A percentile compares a stretch with the other conserved stretches of the same genome.
These are phyloP conservation scores for Cetoscarus ocellatus DNA, from an alignment of 2,797 vertebrate species.

Conservation along the genomic window DNA sequence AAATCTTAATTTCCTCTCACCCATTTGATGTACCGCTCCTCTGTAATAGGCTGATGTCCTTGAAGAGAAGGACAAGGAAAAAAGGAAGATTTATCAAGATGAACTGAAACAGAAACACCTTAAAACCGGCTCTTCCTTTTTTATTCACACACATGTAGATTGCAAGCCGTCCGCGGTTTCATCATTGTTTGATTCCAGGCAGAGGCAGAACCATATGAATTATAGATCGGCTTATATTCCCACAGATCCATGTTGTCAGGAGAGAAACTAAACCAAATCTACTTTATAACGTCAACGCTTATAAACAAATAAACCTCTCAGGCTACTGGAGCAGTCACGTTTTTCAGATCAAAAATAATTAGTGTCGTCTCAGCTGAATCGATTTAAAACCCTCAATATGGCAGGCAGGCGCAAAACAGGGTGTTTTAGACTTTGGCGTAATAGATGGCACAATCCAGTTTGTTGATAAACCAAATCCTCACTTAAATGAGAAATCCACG, in stretches of 20 bases:
- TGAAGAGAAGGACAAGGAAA: constrained; percentile 34
- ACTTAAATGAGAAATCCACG: constrained; percentile 69
- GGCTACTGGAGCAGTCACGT: constrained; percentile 23
- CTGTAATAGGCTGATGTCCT: constrained; percentile 39
- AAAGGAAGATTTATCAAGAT: constrained; percentile 24
- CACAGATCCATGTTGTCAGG: constrained; percentile 24
- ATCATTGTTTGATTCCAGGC: constrained; percentile 44
- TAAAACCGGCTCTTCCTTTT: constrained; percentile 35
- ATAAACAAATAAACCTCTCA: constrained; percentile 46
- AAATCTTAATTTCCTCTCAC: constrained; percentile 47
- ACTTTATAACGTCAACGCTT: constrained; percentile 2
- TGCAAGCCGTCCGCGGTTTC: constrained; percentile 22
- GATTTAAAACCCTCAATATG: constrained; percentile 31
- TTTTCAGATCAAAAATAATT: constrained; percentile 57
- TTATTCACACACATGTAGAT: constrained; percentile 22
- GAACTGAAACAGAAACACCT: constrained; percentile 29
- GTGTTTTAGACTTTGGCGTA: constrained; percentile 46
- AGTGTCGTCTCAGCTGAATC: constrained; percentile 37
- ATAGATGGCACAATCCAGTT: constrained; percentile 56
- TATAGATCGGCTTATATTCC: constrained; percentile 65
- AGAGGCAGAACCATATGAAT: constrained; percentile 63
- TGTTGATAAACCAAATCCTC: constrained; percentile 76
- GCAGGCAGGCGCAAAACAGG: constrained; percentile 2
- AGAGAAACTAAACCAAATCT: constrained; percentile 19
- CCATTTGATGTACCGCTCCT: constrained; percentile 42